Base-by-base conservation (phyloP, 2,888 invertebrate genomes). In the Netelia virgata region DNA sequence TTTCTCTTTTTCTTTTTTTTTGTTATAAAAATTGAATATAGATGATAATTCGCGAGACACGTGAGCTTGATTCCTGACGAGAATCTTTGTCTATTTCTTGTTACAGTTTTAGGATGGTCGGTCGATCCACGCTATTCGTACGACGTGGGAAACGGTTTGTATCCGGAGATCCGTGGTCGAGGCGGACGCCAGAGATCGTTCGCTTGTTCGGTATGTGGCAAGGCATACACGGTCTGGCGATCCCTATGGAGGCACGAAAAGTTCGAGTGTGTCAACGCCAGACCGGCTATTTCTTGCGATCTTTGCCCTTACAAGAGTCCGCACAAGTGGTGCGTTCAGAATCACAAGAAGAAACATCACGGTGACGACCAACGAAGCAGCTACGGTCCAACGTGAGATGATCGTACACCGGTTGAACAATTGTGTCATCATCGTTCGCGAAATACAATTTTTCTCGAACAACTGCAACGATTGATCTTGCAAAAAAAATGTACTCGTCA, bases 191-290 rank as follows among this genome's bases (percentile, higher is more conserved):
- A 64, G 20, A 82, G 87, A 57, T 83, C 78, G 6, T 92, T 88
- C 84, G 77, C 84, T 9, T 93, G 93, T 78, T 76, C 84, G 10
- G 90, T 91, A 50, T 93, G 93, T 76, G 92, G 93, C 47, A 93
- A 92, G 66, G 82, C 88, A 16, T 93, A 93, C 83, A 88, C 90
- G 11, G 92, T 92, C 1, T 88, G 88, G 43, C 90, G 92, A 23
- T 93, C 93, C 1, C 87, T 92, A 0, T 91, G 92, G 92, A 88
- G 93, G 43, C 93, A 93, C 82, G 90, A 89, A 64, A 93, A 92
- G 59, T 92, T 90, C 85, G 93, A 93, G 74, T 93, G 93, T 82
- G 87, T 93, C 77, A 92, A 93, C 77, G 88, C 93, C 1, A 88
- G 87, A 61, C 93, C 93, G 0, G 92, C 89, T 23, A 85, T 90